Evolutionary conservation across 2,888 invertebrate genomes (phyloP).

Genomic region (Campopleginae sp.): DNA sequence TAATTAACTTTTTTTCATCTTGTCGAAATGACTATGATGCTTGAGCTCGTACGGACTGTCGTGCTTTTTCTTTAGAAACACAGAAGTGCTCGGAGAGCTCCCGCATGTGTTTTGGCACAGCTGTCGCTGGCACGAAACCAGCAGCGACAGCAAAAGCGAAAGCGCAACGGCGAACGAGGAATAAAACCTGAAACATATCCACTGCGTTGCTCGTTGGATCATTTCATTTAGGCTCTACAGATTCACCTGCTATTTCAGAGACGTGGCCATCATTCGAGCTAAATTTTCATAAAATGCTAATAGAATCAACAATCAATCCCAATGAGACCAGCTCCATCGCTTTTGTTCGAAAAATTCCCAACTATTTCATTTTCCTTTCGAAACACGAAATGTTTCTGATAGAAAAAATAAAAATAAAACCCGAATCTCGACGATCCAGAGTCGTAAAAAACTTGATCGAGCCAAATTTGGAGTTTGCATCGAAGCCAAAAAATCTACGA

Average conservation of each 20-base stretch:
- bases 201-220: constrained; percentile 6
- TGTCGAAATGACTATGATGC: not conserved
- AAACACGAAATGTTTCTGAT: not conserved
- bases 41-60: constrained; percentile 6
- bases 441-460: not conserved
- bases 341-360: not conserved
- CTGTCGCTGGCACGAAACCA: constrained; percentile 65
- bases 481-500: not conserved
- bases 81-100: constrained; percentile 30
- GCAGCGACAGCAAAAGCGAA: constrained; percentile 47
- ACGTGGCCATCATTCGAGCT: not conserved
- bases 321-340: not conserved
- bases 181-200: constrained; percentile 50
- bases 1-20: not conserved
- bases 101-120: constrained; percentile 61
- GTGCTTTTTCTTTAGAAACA: constrained; percentile 27
- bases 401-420: not conserved
- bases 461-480: not conserved
- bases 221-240: not conserved
- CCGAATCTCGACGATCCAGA: not conserved
- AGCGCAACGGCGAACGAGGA: constrained; percentile 46
- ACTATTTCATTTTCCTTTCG: not conserved
- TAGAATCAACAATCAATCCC: not conserved
- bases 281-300: not conserved
- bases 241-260: not conserved